Evolutionary conservation across 2,888 invertebrate species (phyloP).

Genomic region (Cephus pygmeus): DNA sequence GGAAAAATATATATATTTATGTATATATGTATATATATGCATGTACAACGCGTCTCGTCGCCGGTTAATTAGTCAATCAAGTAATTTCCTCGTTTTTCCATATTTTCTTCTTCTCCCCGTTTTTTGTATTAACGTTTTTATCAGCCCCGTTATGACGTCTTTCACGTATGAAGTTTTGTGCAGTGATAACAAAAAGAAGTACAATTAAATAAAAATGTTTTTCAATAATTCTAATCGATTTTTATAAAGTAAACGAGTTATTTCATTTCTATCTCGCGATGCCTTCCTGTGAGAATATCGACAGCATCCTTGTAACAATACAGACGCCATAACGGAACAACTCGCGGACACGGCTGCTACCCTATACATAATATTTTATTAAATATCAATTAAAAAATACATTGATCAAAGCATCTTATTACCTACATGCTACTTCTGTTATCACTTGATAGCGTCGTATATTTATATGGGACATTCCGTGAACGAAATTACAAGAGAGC

Average conservation of each 20-base stretch:
- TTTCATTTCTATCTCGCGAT: neutral
- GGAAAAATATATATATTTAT: neutral
- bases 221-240: neutral
- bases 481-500: neutral
- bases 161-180: neutral
- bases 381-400: constrained; percentile 14
- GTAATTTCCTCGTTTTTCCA: neutral
- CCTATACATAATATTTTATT: constrained; percentile 11
- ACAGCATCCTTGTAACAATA: neutral
- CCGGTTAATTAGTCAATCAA: neutral
- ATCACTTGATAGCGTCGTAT: constrained; percentile 5
- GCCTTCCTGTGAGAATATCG: neutral
- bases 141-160: neutral
- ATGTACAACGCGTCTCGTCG: neutral
- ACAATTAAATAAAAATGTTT: neutral
- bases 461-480: neutral
- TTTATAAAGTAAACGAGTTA: neutral
- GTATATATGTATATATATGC: neutral
- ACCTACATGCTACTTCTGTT: constrained; percentile 4
- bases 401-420: constrained; percentile 9
- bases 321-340: constrained; percentile 1
- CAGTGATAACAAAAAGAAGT: neutral
- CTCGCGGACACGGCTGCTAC: neutral
- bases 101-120: neutral
- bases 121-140: neutral